Evolutionary conservation across 2,113 vertebrate genomes (phyloP), one percentile per base, ranked within the genome.

Genomic region (Pholis gunnellus): DNA sequence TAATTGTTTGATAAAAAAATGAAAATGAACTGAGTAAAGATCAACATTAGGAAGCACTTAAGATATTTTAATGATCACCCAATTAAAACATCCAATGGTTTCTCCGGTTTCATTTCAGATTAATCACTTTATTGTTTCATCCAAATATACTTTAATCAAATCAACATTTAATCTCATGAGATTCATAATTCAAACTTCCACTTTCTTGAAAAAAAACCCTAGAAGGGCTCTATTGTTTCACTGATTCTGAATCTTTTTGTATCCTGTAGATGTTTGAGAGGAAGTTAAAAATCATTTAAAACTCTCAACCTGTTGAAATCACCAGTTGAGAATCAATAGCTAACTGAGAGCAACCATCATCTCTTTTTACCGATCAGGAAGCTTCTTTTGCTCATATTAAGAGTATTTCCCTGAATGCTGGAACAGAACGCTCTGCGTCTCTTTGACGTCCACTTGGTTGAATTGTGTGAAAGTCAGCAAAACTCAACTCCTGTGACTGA

Each of bases 401-500:
- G 5, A 42, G 59, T 34, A 2, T 36, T 46, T 57, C 27, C 27
- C 50, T 25, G 22, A 46, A 63, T 29, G 11, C 1, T 36, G 5
- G 18, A 34, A 20, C 0, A 8, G 1, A 68, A 48, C 25, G 13
- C 36, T 42, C 20, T 56, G 0, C n/a, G 27, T 72, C 50, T 18
- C 4, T n/a, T 64, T 64, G 60, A 13, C 20, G 2, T 66, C n/a
- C 10, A 9, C 0, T 5, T 11, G 44, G 9, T 18, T 44, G 3
- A n/a, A 40, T 34, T 34, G 5, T 6, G 34, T 6, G 3, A 18
- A 20, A 9, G 4, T 44, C 2, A 65, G 25, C 1, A 14, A 40
- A 22, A 69, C 0, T 6, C 0, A 11, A 68, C 5, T 25, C 18
- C 7, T 15, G 36, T 73, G 65, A 87, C 70, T 76, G 44, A 88